These are phyloP conservation scores for Macrostomum lignano DNA, from an alignment of 1,140 invertebrate species.

Conservation along the genomic window DNA sequence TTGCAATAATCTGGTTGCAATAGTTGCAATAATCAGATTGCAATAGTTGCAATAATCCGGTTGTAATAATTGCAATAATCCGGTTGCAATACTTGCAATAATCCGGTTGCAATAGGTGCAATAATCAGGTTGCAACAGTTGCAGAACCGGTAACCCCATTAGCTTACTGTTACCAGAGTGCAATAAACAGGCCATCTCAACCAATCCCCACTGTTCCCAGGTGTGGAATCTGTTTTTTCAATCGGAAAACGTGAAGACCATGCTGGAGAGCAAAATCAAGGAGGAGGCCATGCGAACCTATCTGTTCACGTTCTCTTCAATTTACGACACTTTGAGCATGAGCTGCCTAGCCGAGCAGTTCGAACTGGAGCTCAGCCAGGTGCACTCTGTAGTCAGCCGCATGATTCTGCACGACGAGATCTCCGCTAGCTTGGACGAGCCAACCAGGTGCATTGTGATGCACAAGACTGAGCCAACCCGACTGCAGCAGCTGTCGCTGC, in stretches of 20 bases:
- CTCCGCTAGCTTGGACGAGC: slow-evolving; percentile 85
- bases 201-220: too few relatives aligned
- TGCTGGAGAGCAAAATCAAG: background rate
- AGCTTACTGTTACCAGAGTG: too few relatives aligned
- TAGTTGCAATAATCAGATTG: too few relatives aligned
- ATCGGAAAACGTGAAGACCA: slow-evolving; percentile 2
- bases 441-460: slow-evolving; percentile 82
- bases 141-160: too few relatives aligned
- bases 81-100: too few relatives aligned
- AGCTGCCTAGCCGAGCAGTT: slow-evolving; percentile 62
- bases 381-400: slow-evolving; percentile 86
- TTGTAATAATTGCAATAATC: too few relatives aligned
- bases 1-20: too few relatives aligned
- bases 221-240: slow-evolving; percentile 4
- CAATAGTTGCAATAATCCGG: too few relatives aligned
- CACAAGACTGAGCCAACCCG: slow-evolving; percentile 89
- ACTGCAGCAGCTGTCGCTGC: slow-evolving; percentile 71
- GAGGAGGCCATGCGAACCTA: slow-evolving; percentile 87
- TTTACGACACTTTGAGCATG: slow-evolving; percentile 82
- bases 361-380: slow-evolving; percentile 49
- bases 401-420: slow-evolving; percentile 99
- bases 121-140: too few relatives aligned
- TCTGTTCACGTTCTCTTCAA: slow-evolving; percentile 82
- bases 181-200: too few relatives aligned
- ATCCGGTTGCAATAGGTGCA: too few relatives aligned